Base-by-base conservation (phyloP, 2,113 vertebrate genomes). In the mouse (Mus musculus) region DNA sequence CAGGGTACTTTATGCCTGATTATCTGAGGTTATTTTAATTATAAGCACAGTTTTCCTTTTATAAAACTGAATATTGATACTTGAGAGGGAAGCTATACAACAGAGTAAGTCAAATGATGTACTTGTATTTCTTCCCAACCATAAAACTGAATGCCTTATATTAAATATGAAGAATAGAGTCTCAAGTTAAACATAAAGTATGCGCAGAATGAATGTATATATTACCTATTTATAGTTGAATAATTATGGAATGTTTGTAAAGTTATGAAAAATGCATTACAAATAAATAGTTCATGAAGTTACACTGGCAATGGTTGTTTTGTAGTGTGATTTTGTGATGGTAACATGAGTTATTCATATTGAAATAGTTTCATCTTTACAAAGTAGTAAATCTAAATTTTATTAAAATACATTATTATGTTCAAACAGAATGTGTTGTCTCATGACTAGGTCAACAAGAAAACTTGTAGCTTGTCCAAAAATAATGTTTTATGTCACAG, bases 321-420 rank as follows among this genome's bases (percentile, higher is more conserved):
- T 88, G 16, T 3, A 80, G 12, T 59, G 63, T 67, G 36, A 20
- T 77, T 90, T 90, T 88, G 12, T 90, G 76, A 91, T 61, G 20
- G 52, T 73, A 92, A 90, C 26, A 63, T 78, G 59, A 95, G 63
- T 88, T 93, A 91, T 73, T 94, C n/a, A 93, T 86, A 75, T 82
- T 95, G 28, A 95, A 91, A 88, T 95, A 76, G 22, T 81, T 81
- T 90, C 24, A 92, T 49, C 49, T 10, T 65, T 95, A 63, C 4
- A 96, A 90, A 72, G n/a, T 11, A 90, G 86, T 96, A 91, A 36
- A 94, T 94, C 22, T 76, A 88, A 96, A 90, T 96, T 96, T 69
- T 95, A 86, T 72, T 52, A 65, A 85, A 91, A 36, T 93, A 3
- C 17, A 77, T 63, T 80, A 61, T 94, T 80, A 61, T 94, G 88